phyloP scores from a whole-genome alignment of 2,113 vertebrate species.

The Bos taurus region ARS-UCD2.0 NC_037347.1:4318501-4319000 shows the following conservation, averaged over 20 bases:
- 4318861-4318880: neutral
- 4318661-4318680: neutral
- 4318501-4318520: neutral
- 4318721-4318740: neutral
- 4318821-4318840: neutral
- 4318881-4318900: rapidly evolving
- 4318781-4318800: neutral
- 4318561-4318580: no score
- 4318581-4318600: neutral
- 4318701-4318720: neutral
- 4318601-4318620: neutral
- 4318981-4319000: neutral
- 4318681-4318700: neutral
- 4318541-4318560: neutral
- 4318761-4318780: neutral
- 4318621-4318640: neutral
- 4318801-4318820: neutral
- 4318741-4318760: neutral
- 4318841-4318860: neutral
- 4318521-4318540: neutral
- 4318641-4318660: neutral
- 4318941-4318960: neutral
- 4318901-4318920: neutral
- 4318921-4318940: no score
- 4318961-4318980: neutral